These are phyloP conservation scores for Anas platyrhynchos DNA, from an alignment of 2,113 vertebrate genomes.

Conservation along the genomic window DNA sequence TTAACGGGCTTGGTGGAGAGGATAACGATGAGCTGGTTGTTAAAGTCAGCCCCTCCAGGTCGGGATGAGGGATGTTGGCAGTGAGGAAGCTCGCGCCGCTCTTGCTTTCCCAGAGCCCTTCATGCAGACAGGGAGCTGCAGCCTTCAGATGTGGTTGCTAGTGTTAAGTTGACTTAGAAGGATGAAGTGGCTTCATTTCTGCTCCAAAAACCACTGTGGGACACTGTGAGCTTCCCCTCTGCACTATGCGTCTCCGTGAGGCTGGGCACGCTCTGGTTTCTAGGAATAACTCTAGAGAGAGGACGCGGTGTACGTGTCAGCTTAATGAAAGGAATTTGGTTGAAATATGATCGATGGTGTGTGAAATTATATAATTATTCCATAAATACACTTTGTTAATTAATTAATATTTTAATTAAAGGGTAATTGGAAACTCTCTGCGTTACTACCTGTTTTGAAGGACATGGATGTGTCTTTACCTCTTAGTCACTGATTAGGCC, in stretches of 20 bases:
- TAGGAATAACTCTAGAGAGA: conserved; percentile 51
- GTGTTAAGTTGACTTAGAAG: conserved; percentile 57
- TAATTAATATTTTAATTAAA: conserved; percentile 78
- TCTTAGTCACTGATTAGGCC: not conserved
- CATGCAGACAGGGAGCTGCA: conserved; percentile 41
- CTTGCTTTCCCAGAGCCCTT: conserved; percentile 32
- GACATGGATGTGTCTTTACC: not conserved
- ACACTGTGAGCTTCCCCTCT: not conserved
- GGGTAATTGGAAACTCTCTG: conserved; percentile 64
- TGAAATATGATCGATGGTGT: conserved; percentile 67
- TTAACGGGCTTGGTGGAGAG: conserved; percentile 57
- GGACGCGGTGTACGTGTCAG: conserved; percentile 41
- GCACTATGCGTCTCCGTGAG: conserved; percentile 30
- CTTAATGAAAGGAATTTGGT: conserved; percentile 71
- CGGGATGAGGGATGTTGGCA: conserved; percentile 38
- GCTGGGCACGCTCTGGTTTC: conserved; percentile 3
- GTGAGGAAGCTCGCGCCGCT: not conserved
- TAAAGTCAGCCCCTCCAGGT: conserved; percentile 66
- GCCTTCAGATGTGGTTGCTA: conserved; percentile 4
- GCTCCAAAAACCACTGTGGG: not conserved
- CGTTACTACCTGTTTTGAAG: conserved; percentile 36
- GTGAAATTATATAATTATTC: conserved; percentile 77
- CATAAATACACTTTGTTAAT: conserved; percentile 70
- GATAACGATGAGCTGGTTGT: conserved; percentile 64
- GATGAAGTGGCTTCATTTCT: conserved; percentile 33